These are phyloP conservation scores for Maniola hyperantus DNA, from an alignment of 2,888 invertebrate genomes.

Conservation along the genomic window DNA sequence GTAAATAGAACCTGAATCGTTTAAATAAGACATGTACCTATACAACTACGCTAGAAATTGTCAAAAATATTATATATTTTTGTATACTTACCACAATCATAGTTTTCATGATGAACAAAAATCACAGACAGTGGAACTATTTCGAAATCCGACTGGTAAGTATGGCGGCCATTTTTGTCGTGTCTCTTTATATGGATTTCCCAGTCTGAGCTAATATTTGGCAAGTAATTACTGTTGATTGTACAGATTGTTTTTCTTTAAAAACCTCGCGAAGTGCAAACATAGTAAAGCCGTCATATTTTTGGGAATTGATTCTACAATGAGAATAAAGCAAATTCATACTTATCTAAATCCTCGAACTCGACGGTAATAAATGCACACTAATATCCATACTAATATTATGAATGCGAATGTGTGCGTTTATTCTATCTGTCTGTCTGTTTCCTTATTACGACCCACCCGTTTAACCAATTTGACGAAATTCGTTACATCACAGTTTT, in stretches of 20 bases:
- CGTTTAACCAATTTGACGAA: no score
- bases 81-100: slow-evolving; percentile 15
- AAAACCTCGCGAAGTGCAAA: background rate
- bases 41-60: no score
- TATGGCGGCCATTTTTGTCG: slow-evolving; percentile 7
- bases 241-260: slow-evolving; percentile 14
- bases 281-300: slow-evolving; percentile 9
- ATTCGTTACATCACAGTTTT: no score
- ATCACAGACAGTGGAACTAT: slow-evolving; percentile 12
- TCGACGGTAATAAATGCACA: no score
- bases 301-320: slow-evolving; percentile 9
- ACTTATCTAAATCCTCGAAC: background rate
- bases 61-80: background rate
- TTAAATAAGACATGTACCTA: no score
- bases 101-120: slow-evolving; percentile 18
- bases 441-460: no score
- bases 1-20: no score
- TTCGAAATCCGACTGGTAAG: slow-evolving; percentile 4
- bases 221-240: slow-evolving; percentile 4
- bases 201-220: slow-evolving; percentile 14
- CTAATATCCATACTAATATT: no score
- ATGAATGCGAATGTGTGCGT: no score
- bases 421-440: no score
- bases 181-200: slow-evolving; percentile 5
- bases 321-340: background rate